Conservation (phyloP, 2,113 vertebrate species). For the Jaculus jaculus region DNA sequence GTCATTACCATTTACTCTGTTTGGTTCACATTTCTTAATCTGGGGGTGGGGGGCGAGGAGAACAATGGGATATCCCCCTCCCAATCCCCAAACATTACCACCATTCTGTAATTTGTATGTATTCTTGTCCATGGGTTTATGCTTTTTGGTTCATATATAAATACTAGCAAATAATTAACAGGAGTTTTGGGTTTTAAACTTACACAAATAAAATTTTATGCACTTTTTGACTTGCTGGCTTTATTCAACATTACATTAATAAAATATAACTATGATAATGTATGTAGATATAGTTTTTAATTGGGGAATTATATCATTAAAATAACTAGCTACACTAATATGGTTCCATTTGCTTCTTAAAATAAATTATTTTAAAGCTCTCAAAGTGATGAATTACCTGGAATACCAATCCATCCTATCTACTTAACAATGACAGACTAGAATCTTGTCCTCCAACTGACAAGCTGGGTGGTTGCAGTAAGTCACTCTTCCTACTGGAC, state of each 20-base stretch:
- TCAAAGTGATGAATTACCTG: not conserved
- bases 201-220: not conserved
- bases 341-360: not conserved
- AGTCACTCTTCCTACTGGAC: not conserved
- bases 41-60: not conserved
- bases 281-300: not conserved
- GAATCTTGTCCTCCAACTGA: not conserved
- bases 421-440: not conserved
- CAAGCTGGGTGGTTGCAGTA: not conserved
- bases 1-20: not conserved
- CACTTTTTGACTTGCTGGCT: not conserved
- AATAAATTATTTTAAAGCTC: not conserved
- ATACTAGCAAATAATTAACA: not conserved
- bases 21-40: slow-evolving; percentile 15
- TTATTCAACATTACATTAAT: not conserved
- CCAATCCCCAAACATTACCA: not conserved
- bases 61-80: not conserved
- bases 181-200: not conserved
- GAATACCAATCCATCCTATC: not conserved
- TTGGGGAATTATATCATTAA: not conserved
- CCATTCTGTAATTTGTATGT: not conserved
- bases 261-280: not conserved
- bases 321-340: not conserved
- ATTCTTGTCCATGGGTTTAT: not conserved
- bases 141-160: not conserved